These are phyloP conservation scores for Drosophila paramelanica DNA, from an alignment of 2,888 invertebrate species.

Conservation along the genomic window DNA sequence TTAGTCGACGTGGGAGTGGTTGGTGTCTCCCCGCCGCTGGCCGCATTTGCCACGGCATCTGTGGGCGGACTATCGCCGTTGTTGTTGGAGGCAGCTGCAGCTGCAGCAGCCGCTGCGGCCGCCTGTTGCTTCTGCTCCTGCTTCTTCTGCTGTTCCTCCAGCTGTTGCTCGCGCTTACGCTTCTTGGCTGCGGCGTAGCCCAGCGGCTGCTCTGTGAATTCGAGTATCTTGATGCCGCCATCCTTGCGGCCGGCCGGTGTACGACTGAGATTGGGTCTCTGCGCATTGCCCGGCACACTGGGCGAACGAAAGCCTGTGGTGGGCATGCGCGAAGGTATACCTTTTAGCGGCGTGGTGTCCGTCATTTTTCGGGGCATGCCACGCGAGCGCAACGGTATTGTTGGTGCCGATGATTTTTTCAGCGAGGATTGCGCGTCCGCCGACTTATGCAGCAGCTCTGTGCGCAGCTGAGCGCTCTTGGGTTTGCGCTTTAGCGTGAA, in stretches of 20 bases:
- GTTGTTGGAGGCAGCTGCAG: conserved; percentile 68
- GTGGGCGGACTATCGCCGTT: conserved; percentile 67
- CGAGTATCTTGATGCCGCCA: conserved; percentile 96
- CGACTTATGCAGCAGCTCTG: conserved; percentile 96
- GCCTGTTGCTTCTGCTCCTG: conserved; percentile 85
- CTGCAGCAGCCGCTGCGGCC: conserved; percentile 83
- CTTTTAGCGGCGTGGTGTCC: conserved; percentile 96
- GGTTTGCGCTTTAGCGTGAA: conserved; percentile 97
- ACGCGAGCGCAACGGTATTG: conserved; percentile 93
- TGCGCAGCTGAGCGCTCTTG: conserved; percentile 95
- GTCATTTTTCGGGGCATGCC: conserved; percentile 98
- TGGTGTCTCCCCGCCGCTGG: conserved; percentile 69
- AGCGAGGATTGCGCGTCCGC: conserved; percentile 94
- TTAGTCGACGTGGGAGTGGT: conserved; percentile 81
- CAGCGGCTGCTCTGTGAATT: conserved; percentile 96
- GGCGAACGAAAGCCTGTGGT: conserved; percentile 88
- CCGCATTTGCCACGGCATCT: conserved; percentile 45
- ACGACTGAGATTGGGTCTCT: conserved; percentile 87
- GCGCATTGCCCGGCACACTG: conserved; percentile 83
- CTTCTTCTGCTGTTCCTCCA: conserved; percentile 89
- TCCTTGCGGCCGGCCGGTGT: conserved; percentile 91
- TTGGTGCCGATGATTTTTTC: conserved; percentile 94
- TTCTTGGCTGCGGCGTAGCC: conserved; percentile 94
- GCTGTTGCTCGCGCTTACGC: conserved; percentile 91
- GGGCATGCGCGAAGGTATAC: conserved; percentile 93